Conservation (phyloP, 2,888 invertebrate species). For the Hemithea aestivaria region DNA sequence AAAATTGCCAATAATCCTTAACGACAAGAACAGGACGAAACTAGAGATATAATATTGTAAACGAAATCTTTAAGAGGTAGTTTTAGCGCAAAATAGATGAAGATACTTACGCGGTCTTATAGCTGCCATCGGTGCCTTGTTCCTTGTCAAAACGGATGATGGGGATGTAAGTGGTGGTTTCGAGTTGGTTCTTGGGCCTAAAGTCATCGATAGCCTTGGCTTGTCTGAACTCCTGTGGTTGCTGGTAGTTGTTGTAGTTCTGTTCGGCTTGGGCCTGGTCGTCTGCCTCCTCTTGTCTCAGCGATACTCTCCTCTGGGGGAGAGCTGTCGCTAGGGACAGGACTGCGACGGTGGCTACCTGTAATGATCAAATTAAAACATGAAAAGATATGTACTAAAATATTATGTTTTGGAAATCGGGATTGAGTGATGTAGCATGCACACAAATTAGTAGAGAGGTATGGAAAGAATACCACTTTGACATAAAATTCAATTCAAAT, state of each 20-base stretch:
- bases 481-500: no score
- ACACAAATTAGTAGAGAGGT: no score
- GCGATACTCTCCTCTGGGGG: conserved; percentile 63
- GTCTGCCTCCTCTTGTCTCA: conserved; percentile 48
- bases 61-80: no score
- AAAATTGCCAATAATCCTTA: no score
- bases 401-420: no score
- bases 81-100: no score
- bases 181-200: conserved; percentile 64
- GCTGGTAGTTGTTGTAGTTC: conserved; percentile 59
- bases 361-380: conserved; percentile 34
- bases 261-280: conserved; percentile 64
- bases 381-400: no score
- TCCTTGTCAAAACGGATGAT: conserved; percentile 90
- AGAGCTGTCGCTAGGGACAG: conserved; percentile 63
- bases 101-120: conserved; percentile 84
- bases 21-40: no score
- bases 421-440: no score
- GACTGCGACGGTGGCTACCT: conserved; percentile 59
- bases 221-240: conserved; percentile 57
- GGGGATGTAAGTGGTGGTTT: conserved; percentile 87
- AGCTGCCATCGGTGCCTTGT: conserved; percentile 90
- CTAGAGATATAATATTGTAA: no score
- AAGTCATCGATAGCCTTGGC: conserved; percentile 62
- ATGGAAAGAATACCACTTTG: no score